These are phyloP conservation scores for Ypsolopha scabrella DNA, from an alignment of 2,888 invertebrate species.

Conservation along the genomic window DNA sequence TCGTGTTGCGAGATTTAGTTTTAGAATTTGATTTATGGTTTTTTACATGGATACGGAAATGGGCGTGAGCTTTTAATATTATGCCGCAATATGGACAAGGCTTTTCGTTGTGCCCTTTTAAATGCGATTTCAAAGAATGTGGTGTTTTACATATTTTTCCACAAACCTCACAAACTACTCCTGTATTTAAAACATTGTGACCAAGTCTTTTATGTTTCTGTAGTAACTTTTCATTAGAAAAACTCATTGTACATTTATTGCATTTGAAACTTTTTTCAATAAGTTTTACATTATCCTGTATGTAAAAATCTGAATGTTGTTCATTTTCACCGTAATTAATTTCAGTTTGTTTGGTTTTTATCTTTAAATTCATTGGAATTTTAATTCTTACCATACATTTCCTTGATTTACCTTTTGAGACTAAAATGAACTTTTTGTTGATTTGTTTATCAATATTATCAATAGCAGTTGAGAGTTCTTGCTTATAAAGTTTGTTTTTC, in stretches of 20 bases:
- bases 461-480: too few species aligned
- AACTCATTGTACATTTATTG: constrained; percentile 16
- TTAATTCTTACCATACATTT: too few species aligned
- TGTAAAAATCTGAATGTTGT: too few species aligned
- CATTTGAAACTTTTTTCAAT: not conserved
- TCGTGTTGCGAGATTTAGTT: constrained; percentile 14
- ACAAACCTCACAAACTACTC: constrained; percentile 25
- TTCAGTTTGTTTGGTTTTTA: not conserved
- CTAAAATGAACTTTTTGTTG: too few species aligned
- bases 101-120: constrained; percentile 21
- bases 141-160: constrained; percentile 22
- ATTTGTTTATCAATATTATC: too few species aligned
- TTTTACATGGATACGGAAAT: constrained; percentile 25
- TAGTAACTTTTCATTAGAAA: constrained; percentile 13
- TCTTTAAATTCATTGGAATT: not conserved
- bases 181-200: constrained; percentile 11
- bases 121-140: constrained; percentile 20
- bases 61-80: constrained; percentile 25
- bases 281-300: too few species aligned
- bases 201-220: constrained; percentile 14
- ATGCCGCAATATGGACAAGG: constrained; percentile 31
- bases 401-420: too few species aligned
- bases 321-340: too few species aligned
- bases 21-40: constrained; percentile 17
- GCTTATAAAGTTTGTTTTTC: too few species aligned